Evolutionary conservation across 1,140 invertebrate species (phyloP).

Genomic region (Trichoplusia ni): DNA sequence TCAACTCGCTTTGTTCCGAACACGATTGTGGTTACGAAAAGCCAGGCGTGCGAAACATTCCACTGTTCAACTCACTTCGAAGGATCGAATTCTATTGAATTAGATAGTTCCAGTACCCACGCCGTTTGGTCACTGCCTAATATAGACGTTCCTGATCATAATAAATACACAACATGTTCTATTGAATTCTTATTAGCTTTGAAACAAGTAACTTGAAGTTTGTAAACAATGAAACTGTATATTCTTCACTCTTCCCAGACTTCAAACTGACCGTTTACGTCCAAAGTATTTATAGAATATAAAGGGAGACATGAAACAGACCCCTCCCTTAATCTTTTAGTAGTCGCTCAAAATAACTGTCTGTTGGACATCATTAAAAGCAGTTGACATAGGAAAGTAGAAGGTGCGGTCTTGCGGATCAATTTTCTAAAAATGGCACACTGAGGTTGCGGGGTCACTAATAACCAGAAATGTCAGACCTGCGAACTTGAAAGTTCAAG

Average conservation of each 20-base stretch:
- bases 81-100: too few relatives aligned
- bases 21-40: background rate
- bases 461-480: conserved; percentile 8
- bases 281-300: conserved; percentile 2
- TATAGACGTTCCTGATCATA: too few relatives aligned
- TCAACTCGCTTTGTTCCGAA: conserved; percentile 1
- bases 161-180: too few relatives aligned
- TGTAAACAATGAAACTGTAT: too few relatives aligned
- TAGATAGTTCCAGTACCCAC: too few relatives aligned
- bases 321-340: conserved; percentile 7
- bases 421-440: conserved; percentile 52
- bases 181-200: too few relatives aligned
- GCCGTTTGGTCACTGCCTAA: too few relatives aligned
- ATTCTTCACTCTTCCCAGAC: too few relatives aligned
- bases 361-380: conserved; percentile 25
- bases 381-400: conserved; percentile 42
- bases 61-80: background rate
- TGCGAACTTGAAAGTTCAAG: conserved; percentile 9
- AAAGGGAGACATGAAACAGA: background rate
- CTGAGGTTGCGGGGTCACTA: conserved; percentile 21
- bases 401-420: conserved; percentile 37
- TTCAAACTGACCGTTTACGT: too few relatives aligned
- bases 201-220: too few relatives aligned
- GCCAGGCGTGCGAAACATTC: background rate
- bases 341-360: conserved; percentile 15